phyloP scores from a whole-genome alignment of 2,888 invertebrate genomes.

The Lottia scabra region DNA sequence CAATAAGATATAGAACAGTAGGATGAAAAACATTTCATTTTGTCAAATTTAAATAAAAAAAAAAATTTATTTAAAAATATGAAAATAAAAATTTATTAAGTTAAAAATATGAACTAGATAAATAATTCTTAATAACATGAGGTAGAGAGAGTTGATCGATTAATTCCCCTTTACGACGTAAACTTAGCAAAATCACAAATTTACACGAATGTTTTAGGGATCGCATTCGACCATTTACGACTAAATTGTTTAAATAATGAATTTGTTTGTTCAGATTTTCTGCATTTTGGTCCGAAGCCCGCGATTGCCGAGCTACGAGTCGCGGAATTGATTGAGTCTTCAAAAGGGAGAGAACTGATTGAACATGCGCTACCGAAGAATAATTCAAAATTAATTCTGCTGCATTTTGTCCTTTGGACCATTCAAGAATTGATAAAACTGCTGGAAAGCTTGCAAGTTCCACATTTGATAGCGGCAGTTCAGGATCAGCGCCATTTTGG shows the following conservation, averaged over 20 bases:
- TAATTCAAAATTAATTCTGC: slow-evolving; percentile 5
- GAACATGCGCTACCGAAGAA: background rate
- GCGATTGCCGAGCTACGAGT: background rate
- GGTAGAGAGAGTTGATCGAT: slow-evolving; percentile 10
- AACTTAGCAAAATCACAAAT: slow-evolving; percentile 1
- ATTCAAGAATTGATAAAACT: slow-evolving; percentile 1
- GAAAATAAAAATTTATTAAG: background rate
- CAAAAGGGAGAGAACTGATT: background rate
- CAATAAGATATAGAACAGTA: too few relatives aligned
- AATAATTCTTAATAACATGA: slow-evolving; percentile 11
- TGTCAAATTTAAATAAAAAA: too few relatives aligned
- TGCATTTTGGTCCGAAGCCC: background rate
- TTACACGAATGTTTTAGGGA: slow-evolving; percentile 18
- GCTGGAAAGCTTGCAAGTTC: background rate
- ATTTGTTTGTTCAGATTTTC: background rate
- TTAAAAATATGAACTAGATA: slow-evolving; percentile 11
- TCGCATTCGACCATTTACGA: background rate
- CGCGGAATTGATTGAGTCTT: background rate
- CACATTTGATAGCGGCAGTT: background rate
- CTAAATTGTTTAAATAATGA: background rate
- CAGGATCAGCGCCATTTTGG: slow-evolving; percentile 10
- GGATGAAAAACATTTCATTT: too few relatives aligned
- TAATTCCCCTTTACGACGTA: background rate
- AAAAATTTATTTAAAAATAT: too few relatives aligned
- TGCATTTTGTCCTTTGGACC: background rate